Base-by-base conservation (phyloP, 2,888 invertebrate genomes). In the Parnassius orleans region DNA sequence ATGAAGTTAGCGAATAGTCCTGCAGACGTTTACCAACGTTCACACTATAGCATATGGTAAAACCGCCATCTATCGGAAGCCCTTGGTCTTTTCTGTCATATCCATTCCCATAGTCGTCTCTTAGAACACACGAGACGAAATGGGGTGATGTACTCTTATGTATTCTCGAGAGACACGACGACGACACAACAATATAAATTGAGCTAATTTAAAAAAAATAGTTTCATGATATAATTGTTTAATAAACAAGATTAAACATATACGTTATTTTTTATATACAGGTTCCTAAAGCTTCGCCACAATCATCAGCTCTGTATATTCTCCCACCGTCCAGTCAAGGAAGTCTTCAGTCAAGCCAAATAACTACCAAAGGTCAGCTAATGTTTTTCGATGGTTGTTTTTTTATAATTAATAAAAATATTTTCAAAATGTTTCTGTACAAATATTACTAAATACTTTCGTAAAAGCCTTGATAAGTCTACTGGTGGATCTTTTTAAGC, bases 281-380 rank as follows among this genome's bases (percentile, higher is more conserved):
- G 90, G 89, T 87, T 74, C 86, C 89, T 73, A 88, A 85, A 74
- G 69, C 80, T n/a, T 83, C 85, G 5, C 79, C 85, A 5, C 83
- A 84, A 56, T 75, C 81, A 2, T 73, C 86, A n/a, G 79, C 85
- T 19, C 76, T 87, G 10, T 92, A 91, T 68, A 82, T 90, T 44
- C 78, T 87, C 14, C 87, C 90, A 46, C 86, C 86, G 69, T 80
- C 84, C 73, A 87, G 80, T 66, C 88, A 86, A 69, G 84, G 84
- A 62, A 84, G 73, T 62, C 73, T 79, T 63, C 84, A 82, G 68
- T 77, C 82, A 55, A 82, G 72, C 57, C 86, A 88, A 72, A 88
- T 88, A 64, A 81, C 82, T 68, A 76, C 80, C 68, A 92, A 91
- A 86, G 89, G 92, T 91, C 42, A 48, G 9, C n/a, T 48, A 48